phyloP scores from a whole-genome alignment of 2,113 vertebrate species.

The Bungarus multicinctus region DNA sequence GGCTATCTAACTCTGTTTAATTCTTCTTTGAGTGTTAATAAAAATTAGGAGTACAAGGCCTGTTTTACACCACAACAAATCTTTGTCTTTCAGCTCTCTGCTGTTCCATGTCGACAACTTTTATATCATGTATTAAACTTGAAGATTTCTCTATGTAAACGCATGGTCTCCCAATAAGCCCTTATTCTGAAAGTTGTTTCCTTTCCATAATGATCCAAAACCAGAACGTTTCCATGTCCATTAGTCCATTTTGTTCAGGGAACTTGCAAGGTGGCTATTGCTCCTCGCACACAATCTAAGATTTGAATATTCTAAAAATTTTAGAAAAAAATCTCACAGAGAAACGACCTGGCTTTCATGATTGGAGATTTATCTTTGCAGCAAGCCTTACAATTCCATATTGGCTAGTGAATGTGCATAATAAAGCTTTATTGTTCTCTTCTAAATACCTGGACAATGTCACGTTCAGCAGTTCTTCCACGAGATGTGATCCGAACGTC shows the following conservation, averaged over 20 bases:
- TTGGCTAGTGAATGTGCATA: not conserved
- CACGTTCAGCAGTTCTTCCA: constrained; percentile 87
- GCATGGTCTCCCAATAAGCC: not conserved
- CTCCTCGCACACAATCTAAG: not conserved
- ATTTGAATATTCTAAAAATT: too few species aligned
- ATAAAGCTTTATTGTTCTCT: not conserved
- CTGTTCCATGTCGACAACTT: not conserved
- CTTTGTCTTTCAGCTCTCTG: not conserved
- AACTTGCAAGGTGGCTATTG: not conserved
- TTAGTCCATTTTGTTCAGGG: not conserved
- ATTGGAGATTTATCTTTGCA: not conserved
- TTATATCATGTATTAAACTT: not conserved
- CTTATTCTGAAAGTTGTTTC: not conserved
- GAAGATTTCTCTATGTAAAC: not conserved
- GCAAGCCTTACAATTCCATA: not conserved
- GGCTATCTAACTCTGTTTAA: not conserved
- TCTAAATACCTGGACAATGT: constrained; percentile 89
- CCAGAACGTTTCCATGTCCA: not conserved
- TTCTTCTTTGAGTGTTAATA: not conserved
- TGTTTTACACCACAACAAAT: not conserved
- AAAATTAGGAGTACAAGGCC: not conserved
- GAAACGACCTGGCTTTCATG: not conserved
- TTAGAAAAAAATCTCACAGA: not conserved
- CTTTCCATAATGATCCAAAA: not conserved
- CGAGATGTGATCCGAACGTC: constrained; percentile 90